A percentile compares a stretch with the other conserved stretches of the same genome.
Evolutionary conservation across 37 sponge, comb jelly and placozoan species (phyloP).

Genomic region (Halisarca cf. caerulea): DNA sequence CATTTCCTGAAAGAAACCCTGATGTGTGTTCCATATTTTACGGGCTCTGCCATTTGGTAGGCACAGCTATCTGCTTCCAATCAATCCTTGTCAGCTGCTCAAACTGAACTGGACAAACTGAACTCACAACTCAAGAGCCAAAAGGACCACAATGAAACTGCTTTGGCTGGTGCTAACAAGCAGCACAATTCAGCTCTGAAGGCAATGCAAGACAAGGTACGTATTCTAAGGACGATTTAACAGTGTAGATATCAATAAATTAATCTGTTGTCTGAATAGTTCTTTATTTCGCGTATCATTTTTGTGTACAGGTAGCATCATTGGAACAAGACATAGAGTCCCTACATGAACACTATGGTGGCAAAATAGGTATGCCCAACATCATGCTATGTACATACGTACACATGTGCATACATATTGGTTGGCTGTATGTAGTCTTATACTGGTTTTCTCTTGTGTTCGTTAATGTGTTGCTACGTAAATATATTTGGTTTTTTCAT

Average conservation of each 20-base stretch:
- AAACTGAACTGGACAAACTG: background rate
- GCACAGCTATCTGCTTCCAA: conserved; percentile 3
- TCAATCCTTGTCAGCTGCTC: background rate
- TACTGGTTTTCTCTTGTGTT: too few relatives aligned
- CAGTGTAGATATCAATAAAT: too few relatives aligned
- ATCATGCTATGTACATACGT: too few relatives aligned
- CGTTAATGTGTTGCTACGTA: too few relatives aligned
- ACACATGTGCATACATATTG: background rate
- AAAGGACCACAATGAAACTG: background rate
- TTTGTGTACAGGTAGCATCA: conserved; percentile 1
- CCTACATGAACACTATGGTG: conserved; percentile 16
- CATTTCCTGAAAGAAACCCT: too few relatives aligned
- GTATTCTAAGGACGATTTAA: too few relatives aligned
- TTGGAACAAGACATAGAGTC: conserved; percentile 1
- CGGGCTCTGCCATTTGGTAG: too few relatives aligned
- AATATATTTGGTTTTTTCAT: too few relatives aligned
- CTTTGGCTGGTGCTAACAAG: background rate
- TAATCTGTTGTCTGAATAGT: too few relatives aligned
- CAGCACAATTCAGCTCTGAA: background rate
- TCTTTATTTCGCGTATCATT: too few relatives aligned
- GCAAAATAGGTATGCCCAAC: conserved; percentile 2
- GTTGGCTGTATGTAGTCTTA: too few relatives aligned
- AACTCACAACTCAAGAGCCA: conserved; percentile 1
- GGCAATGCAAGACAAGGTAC: background rate
- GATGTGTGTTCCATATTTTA: too few relatives aligned